These are phyloP conservation scores for Drosophila jambulina DNA, from an alignment of 1,140 invertebrate species.

Conservation along the genomic window DNA sequence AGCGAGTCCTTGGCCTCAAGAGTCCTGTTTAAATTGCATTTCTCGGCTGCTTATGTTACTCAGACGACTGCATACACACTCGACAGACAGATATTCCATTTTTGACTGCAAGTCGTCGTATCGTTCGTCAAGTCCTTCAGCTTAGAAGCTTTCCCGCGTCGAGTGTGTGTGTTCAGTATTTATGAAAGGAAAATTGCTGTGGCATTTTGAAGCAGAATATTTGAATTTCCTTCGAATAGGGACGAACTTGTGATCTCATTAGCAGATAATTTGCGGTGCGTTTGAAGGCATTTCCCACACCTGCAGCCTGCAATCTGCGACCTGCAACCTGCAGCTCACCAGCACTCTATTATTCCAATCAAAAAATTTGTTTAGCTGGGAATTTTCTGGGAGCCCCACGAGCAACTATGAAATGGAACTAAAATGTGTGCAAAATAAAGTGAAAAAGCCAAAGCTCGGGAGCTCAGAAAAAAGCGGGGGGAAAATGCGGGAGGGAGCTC, in stretches of 20 bases:
- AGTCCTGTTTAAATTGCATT: constrained; percentile 44
- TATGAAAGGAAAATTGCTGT: constrained; percentile 32
- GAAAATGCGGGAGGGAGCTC: not conserved
- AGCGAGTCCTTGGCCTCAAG: constrained; percentile 20
- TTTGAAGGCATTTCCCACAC: constrained; percentile 43
- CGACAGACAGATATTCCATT: constrained; percentile 32
- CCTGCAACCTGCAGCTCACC: constrained; percentile 12
- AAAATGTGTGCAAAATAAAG: constrained; percentile 40
- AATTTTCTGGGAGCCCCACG: constrained; percentile 5
- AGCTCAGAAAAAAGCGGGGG: not conserved
- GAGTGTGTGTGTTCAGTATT: constrained; percentile 23
- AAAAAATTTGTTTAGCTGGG: constrained; percentile 39
- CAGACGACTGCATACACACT: constrained; percentile 70
- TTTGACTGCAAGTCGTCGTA: constrained; percentile 19
- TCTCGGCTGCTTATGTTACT: constrained; percentile 34
- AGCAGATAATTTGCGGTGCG: constrained; percentile 61
- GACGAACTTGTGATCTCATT: constrained; percentile 54
- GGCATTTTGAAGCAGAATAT: constrained; percentile 18
- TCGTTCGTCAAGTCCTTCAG: constrained; percentile 28
- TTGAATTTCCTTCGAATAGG: constrained; percentile 5
- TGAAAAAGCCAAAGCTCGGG: constrained; percentile 46
- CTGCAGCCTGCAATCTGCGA: constrained; percentile 10
- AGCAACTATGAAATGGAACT: constrained; percentile 42
- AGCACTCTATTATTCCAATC: constrained; percentile 19
- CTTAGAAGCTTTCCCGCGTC: constrained; percentile 17